Conservation (phyloP, 2,797 vertebrate species). For the Mycteria americana region DNA sequence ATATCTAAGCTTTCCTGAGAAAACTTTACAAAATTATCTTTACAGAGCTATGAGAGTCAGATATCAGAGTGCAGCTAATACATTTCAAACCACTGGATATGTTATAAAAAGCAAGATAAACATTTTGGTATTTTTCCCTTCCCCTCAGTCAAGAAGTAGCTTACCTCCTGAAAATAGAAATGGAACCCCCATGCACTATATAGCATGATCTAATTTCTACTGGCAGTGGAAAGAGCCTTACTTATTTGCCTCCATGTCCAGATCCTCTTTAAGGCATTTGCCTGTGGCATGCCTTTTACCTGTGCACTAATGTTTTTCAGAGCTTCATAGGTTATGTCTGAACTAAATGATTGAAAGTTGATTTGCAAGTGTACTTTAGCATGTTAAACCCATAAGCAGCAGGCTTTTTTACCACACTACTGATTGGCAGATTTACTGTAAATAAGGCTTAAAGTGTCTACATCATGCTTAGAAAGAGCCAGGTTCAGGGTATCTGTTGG, state of each 20-base stretch:
- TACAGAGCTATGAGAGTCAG: background rate
- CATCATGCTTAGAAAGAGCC: background rate
- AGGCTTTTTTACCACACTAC: background rate
- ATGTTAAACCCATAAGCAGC: fast-evolving
- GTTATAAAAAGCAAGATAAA: background rate
- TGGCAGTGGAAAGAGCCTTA: background rate
- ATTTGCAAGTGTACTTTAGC: background rate
- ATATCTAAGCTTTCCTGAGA: background rate
- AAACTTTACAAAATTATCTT: background rate
- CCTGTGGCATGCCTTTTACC: background rate
- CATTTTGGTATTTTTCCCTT: background rate
- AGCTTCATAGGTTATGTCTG: background rate
- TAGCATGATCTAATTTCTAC: background rate
- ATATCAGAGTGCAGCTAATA: background rate
- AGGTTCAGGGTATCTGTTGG: background rate
- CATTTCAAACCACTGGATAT: background rate
- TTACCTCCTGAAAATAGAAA: background rate
- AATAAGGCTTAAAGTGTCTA: background rate
- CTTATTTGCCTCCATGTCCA: background rate
- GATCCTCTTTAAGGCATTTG: background rate
- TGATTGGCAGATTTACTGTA: background rate
- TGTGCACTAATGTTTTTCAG: background rate
- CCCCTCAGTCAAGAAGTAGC: background rate
- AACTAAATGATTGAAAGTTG: background rate
- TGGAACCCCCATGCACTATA: background rate